Conservation (phyloP, 2,888 invertebrate genomes). For the Thyatira batis region DNA sequence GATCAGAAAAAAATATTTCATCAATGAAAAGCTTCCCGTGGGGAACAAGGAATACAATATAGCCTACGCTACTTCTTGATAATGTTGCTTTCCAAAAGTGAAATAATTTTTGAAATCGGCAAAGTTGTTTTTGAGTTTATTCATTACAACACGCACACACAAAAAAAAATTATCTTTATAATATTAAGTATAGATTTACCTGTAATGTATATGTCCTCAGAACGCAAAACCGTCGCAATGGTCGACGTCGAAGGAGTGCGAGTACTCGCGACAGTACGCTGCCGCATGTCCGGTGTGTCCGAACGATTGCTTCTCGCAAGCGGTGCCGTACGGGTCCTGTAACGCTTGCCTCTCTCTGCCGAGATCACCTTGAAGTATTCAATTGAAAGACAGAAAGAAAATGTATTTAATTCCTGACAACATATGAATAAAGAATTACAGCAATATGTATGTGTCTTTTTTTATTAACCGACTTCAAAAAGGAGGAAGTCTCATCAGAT, state of each 20-base stretch:
- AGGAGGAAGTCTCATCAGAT: too few relatives aligned
- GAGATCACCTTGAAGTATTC: conserved; percentile 24
- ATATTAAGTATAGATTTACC: too few relatives aligned
- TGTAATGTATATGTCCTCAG: conserved; percentile 30
- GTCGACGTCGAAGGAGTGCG: conserved; percentile 37
- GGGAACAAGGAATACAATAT: too few relatives aligned
- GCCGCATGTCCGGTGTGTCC: conserved; percentile 61
- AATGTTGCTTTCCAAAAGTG: too few relatives aligned
- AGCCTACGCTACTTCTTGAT: too few relatives aligned
- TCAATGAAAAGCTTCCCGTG: too few relatives aligned
- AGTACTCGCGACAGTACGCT: conserved; percentile 45
- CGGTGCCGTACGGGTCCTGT: conserved; percentile 58
- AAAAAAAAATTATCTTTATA: neutral
- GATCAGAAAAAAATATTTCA: too few relatives aligned
- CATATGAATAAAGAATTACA: neutral
- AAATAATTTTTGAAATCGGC: too few relatives aligned
- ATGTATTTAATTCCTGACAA: too few relatives aligned
- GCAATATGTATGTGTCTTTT: neutral
- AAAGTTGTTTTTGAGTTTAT: too few relatives aligned
- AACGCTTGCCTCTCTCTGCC: conserved; percentile 53
- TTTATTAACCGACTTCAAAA: neutral
- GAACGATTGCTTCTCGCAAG: conserved; percentile 46
- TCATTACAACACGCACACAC: too few relatives aligned
- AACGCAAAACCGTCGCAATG: conserved; percentile 49
- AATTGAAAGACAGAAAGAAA: neutral